Evolutionary conservation across 2,113 vertebrate genomes (phyloP), one percentile per base, ranked within the genome.

Genomic region (Archocentrus centrarchus): DNA sequence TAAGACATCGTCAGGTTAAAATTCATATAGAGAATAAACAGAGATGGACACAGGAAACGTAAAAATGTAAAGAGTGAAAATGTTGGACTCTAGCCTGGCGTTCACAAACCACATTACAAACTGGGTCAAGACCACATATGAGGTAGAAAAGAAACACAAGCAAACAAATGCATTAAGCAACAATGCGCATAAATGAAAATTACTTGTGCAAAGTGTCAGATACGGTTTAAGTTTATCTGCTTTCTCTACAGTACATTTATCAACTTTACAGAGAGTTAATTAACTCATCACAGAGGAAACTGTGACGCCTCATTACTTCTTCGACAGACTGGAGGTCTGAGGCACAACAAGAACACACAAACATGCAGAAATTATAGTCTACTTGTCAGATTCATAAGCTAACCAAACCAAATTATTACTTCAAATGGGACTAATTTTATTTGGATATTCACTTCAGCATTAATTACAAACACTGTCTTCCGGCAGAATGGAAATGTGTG

Each of bases 401-500:
- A 87, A 75, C 64, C 63, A 91, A 81, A 85, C 82, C 77, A 83
- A 91, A 92, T 91, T 84, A 64, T 76, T 63, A 68, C 85, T 86
- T 88, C 17, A 85, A 85, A 70, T 87, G 63, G 59, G 76, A 77
- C 82, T 86, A 83, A 83, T 82, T 86, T 81, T 83, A 64, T 91
- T 77, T 88, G 35, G 76, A 80, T 86, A 82, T 85, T 86, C 79
- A 89, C 87, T 81, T 92, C 91, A 84, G 59, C 79, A 39, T 92
- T 84, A 90, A 91, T 93, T 90, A 89, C 75, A 85, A 82, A 89
- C 17, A 61, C 81, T 82, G 84, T 86, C 89, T 37, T 44, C 61
- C 30, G 50, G 75, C 37, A 24, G 14, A 61, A 86, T 44, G 10
- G 18, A 70, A 81, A 37, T 79, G 47, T 18, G 27, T 7, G 10